A percentile compares a stretch with the other conserved stretches of the same genome.
These are phyloP conservation scores for Porites rus DNA, from an alignment of 92 coral and sea anemone genomes.

Conservation along the genomic window DNA sequence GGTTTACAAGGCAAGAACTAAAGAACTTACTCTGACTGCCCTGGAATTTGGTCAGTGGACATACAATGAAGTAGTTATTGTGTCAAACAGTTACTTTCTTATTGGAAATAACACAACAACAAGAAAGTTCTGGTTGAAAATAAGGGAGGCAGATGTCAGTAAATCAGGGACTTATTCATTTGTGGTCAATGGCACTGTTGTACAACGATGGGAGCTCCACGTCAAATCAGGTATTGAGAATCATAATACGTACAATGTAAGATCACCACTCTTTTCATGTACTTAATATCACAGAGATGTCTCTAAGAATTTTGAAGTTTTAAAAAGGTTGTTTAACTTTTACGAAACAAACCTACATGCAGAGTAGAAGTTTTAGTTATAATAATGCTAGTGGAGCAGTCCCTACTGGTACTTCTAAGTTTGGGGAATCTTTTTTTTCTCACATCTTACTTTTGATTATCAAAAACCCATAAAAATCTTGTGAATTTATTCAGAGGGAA, in stretches of 20 bases:
- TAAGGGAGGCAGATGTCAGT: conserved; percentile 6
- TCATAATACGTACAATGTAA: not conserved
- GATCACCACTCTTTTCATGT: not conserved
- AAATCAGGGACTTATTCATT: conserved; percentile 39
- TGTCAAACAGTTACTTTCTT: not conserved
- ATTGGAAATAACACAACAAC: conserved; percentile 21
- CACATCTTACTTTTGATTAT: no score
- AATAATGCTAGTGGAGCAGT: no score
- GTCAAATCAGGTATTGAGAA: conserved; percentile 18
- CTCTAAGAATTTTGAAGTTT: no score
- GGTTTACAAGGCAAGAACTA: not conserved
- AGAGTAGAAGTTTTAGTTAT: no score
- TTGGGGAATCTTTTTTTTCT: no score
- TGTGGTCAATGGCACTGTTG: conserved; percentile 19
- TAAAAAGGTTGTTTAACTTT: no score
- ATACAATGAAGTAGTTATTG: not conserved
- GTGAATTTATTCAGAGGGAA: no score
- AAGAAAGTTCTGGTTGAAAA: conserved; percentile 30
- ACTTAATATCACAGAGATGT: not conserved
- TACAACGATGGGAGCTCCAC: conserved; percentile 21
- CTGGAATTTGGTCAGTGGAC: conserved; percentile 17
- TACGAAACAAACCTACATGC: no score
- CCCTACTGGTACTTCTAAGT: no score
- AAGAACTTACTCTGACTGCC: not conserved
- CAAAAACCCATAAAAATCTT: no score